Evolutionary conservation across 2,797 vertebrate species (phyloP), one percentile per base, ranked within the genome.

Genomic region (Alfaro cultratus): DNA sequence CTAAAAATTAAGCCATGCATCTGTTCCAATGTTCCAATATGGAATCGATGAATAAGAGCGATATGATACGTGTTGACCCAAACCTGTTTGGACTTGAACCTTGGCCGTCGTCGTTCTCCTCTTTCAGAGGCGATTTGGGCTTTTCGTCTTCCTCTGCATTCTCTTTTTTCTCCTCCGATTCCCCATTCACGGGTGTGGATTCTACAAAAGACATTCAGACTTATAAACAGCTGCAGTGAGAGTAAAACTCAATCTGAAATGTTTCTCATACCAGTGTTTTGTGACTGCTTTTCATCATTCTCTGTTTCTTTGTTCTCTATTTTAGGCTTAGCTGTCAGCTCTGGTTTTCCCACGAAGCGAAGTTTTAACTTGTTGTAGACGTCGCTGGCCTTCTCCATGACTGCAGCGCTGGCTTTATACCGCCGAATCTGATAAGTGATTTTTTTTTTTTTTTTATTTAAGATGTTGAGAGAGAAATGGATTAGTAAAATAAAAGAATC

Each of bases 341-440:
- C 98, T 0, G 88, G 13, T 90, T 98, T 99, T 72, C 97, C 97
- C 82, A 99, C 94, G 88, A 99, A 98, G 31, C 97, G 96, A 0
- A 98, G 96, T 93, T 99, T 99, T 90, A 99, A 94, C 60, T 98
- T 97, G 71, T 97, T 97, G 89, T 99, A 99, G 77, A 99, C 98
- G 0, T 98, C 96, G 0, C 96, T 97, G 0, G 99, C 99, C 81
- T 99, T 99, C 81, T 97, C 97, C 99, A 99, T 99, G 85, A 99
- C 98, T 0, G 97, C 97, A 83, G 91, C 93, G 94, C 98, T 99
- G 21, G 99, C 97, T 93, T 99, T 99, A 81, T 99, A 99, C 75
- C 99, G 96, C 23, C 98, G 97, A 80, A 99, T 99, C 98, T 99
- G 70, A 29, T 31, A 13, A 49, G 74, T 2, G 8, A 26, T 43